These are phyloP conservation scores for Hirtodrosophila trivittata DNA, from an alignment of 2,888 invertebrate genomes.

Conservation along the genomic window DNA sequence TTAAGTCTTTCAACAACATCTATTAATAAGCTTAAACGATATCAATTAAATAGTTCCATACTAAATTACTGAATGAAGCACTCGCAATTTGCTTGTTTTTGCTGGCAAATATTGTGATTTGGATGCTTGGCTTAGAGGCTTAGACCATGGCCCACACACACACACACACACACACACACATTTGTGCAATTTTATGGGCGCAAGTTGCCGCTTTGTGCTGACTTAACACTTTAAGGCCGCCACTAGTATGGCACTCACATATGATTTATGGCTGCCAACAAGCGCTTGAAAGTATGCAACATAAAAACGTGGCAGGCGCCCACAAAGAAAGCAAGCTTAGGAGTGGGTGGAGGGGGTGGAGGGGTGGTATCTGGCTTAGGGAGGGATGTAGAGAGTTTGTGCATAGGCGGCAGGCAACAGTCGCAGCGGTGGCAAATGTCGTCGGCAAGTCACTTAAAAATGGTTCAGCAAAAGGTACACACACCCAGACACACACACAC, in stretches of 20 bases:
- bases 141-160: conserved; percentile 4
- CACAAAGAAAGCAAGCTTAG: conserved; percentile 4
- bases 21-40: too few species aligned
- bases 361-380: neutral
- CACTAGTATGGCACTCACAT: conserved; percentile 46
- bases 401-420: conserved; percentile 38
- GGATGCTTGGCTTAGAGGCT: conserved; percentile 12
- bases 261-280: conserved; percentile 67
- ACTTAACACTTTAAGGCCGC: conserved; percentile 66
- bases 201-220: conserved; percentile 52
- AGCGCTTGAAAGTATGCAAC: conserved; percentile 70
- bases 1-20: too few species aligned
- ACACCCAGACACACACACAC: conserved; percentile 16
- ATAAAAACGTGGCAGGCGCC: conserved; percentile 33
- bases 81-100: neutral
- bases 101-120: conserved; percentile 34
- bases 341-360: neutral
- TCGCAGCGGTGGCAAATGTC: conserved; percentile 58
- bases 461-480: conserved; percentile 57
- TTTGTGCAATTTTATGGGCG: conserved; percentile 50
- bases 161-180: conserved; percentile 12
- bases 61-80: too few species aligned
- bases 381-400: neutral
- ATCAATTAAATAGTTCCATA: too few species aligned
- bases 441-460: conserved; percentile 76